These are phyloP conservation scores for Maccullochella peelii DNA, from an alignment of 2,113 vertebrate species.

Conservation along the genomic window DNA sequence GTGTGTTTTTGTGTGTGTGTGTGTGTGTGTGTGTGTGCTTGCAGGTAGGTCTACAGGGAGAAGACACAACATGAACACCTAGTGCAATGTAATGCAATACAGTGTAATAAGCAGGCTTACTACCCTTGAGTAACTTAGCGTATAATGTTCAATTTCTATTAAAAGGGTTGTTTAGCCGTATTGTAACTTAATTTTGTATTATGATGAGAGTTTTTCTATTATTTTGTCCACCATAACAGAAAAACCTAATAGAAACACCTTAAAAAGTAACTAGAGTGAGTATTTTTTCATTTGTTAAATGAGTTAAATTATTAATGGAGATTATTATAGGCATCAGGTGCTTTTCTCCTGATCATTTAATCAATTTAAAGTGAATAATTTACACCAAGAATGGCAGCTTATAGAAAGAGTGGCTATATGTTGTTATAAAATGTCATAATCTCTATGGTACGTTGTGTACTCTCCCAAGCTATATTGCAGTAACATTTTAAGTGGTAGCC, in stretches of 20 bases:
- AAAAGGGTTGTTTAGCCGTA: background rate
- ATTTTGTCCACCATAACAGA: background rate
- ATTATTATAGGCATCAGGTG: background rate
- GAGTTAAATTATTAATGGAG: background rate
- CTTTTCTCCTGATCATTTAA: background rate
- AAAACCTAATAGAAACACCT: background rate
- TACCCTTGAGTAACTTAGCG: background rate
- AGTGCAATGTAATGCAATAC: constrained; percentile 6
- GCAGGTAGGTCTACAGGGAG: background rate
- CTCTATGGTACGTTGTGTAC: background rate
- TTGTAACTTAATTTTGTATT: background rate
- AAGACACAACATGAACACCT: background rate
- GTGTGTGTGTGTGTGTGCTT: background rate
- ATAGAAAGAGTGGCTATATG: background rate
- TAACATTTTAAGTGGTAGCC: background rate
- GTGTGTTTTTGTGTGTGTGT: background rate
- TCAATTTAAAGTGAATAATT: background rate
- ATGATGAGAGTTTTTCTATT: background rate
- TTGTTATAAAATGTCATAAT: background rate
- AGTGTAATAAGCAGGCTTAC: background rate
- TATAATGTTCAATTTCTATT: background rate
- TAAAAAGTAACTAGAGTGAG: background rate
- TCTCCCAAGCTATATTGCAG: background rate
- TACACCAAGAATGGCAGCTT: background rate
- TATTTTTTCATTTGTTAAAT: background rate